Evolutionary conservation across 2,113 vertebrate genomes (phyloP), one percentile per base, ranked within the genome.

Genomic region (Dermatemys mawii): DNA sequence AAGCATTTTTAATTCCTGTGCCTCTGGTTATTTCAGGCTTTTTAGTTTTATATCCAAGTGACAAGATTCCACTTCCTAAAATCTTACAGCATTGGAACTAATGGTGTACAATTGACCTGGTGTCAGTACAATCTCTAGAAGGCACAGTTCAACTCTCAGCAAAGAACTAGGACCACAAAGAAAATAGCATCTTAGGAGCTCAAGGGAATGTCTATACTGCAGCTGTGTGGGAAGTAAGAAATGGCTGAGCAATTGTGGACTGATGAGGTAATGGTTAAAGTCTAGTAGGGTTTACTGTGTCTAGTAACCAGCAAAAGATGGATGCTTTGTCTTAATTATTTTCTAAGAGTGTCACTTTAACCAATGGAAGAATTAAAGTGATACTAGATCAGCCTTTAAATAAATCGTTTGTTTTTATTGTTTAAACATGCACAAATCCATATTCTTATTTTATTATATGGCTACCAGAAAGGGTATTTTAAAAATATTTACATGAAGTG

Each of bases 281-380:
- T 60, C n/a, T 84, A 41, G n/a, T 12, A 24, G 13, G 5, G 5
- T 86, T 75, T 32, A 32, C 49, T 38, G 2, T 1, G 1, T 38
- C 12, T 35, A 32, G 88, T 81, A 35, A 2, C 32, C 46, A 22
- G 1, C 1, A 10, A 81, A 84, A 24, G 16, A 91, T n/a, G 35
- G 91, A 86, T 88, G 5, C 11, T 11, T 4, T 11, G 73, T 24
- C 41, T 88, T 78, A 75, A 44, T 75, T 75, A 75, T 75, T 76
- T 76, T 46, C 41, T 46, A 26, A 44, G 11, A 46, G 22, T 46
- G 6, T 76, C 24, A 27, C 41, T 46, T 70, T 46, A 46, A 14
- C 80, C 27, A 81, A 60, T 16, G 50, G 70, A 91, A 91, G 79
- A 93, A 85, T 9, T 78, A 92, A 53, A 92, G 46, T 5, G 84